Base-by-base conservation (phyloP, 2,113 vertebrate species). In the Syngnathus typhle region DNA sequence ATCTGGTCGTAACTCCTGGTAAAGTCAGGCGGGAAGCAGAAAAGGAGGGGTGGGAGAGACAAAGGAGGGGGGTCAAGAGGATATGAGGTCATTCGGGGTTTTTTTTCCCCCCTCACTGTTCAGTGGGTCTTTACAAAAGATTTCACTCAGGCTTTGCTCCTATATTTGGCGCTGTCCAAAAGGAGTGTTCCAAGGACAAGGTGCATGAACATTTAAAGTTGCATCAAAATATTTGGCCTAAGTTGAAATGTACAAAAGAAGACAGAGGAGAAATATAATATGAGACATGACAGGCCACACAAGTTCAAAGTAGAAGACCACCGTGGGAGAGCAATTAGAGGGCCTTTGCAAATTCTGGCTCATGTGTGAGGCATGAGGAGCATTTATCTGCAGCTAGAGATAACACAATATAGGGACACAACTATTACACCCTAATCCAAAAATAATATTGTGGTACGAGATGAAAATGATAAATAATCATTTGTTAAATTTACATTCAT, bases 1-100 rank as follows among this genome's bases (percentile, higher is more conserved):
- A 86, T 83, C 80, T 89, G 88, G 83, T 89, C 87, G 2, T 39
- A 82, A 74, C 82, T 87, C 84, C 88, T 90, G 83, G 59, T 60
- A 4, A 71, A 78, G 69, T 60, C 64, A 76, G 82, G 76, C 67
- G 86, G 86, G 83, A 85, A 87, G 68, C 63, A 59, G 55, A 52
- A 52, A 58, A 43, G 36, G 44, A 19, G 23, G 38, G n/a, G 36
- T 23, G 32, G 49, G 32, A 10, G 41, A 15, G 56, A 46, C 6
- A 6, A 18, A 19, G 59, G 21, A 23, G 6, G 52, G 16, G 60
- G 15, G 68, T 1, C 2, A 9, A 41, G 23, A 79, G 82, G 85
- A 77, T 75, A 74, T 86, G 82, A 80, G 70, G 60, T 79, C 71
- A 84, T 16, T 62, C 19, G 64, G n/a, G n/a, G n/a, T 32, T 65